These are phyloP conservation scores for Plodia interpunctella DNA, from an alignment of 1,140 invertebrate species.

Conservation along the genomic window DNA sequence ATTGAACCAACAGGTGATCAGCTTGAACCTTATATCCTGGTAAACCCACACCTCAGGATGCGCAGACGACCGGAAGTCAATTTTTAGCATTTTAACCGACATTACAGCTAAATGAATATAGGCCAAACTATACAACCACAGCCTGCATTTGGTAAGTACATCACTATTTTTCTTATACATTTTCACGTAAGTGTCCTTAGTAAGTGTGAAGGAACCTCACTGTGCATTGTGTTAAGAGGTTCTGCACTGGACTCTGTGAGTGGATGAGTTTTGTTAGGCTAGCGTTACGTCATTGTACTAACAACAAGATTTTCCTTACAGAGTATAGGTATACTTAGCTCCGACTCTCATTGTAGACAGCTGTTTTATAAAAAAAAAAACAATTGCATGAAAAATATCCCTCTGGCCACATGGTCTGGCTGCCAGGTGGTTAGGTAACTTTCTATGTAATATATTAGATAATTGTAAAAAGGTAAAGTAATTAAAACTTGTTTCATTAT, in stretches of 20 bases:
- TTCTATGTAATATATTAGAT: too few relatives aligned
- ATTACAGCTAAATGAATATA: slow-evolving; percentile 25
- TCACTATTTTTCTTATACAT: slow-evolving; percentile 21
- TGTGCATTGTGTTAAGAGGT: too few relatives aligned
- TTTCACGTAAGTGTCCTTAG: neutral
- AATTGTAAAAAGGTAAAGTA: too few relatives aligned
- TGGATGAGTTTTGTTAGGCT: neutral
- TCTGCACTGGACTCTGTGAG: too few relatives aligned
- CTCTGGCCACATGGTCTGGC: too few relatives aligned
- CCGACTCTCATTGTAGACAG: too few relatives aligned
- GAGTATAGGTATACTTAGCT: too few relatives aligned
- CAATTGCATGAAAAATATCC: too few relatives aligned
- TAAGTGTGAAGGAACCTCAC: neutral
- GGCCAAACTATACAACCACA: slow-evolving; percentile 23
- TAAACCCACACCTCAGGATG: slow-evolving; percentile 27
- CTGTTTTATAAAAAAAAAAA: too few relatives aligned
- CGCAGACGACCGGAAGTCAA: slow-evolving; percentile 28
- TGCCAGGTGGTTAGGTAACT: too few relatives aligned
- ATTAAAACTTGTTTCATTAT: too few relatives aligned
- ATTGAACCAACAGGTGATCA: slow-evolving; percentile 39
- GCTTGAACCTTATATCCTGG: slow-evolving; percentile 27
- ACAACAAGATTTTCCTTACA: too few relatives aligned
- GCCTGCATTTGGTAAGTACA: slow-evolving; percentile 25
- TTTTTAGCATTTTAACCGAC: slow-evolving; percentile 18
- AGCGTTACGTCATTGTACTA: neutral